These are phyloP conservation scores for Dicentrarchus labrax DNA, from an alignment of 2,113 vertebrate species.

Conservation along the genomic window DNA sequence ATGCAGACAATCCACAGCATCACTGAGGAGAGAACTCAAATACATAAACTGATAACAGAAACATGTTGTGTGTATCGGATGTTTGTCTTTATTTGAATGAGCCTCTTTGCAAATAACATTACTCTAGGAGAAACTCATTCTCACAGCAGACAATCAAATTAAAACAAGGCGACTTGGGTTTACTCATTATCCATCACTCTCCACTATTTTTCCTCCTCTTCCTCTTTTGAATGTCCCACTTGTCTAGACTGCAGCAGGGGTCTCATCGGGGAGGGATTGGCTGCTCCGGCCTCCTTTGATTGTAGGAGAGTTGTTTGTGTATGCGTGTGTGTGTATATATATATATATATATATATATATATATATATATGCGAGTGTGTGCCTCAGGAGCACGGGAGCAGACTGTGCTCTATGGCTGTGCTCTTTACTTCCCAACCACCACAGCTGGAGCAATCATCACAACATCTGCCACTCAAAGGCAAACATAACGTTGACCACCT, in stretches of 20 bases:
- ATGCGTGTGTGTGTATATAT: constrained; percentile 6
- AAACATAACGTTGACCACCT: constrained; percentile 93
- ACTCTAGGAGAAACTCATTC: constrained; percentile 53
- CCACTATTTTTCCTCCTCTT: constrained; percentile 13
- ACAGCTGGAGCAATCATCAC: constrained; percentile 78
- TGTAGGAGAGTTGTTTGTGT: constrained; percentile 29
- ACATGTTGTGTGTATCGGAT: constrained; percentile 44
- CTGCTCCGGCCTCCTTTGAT: constrained; percentile 36
- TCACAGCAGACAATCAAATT: constrained; percentile 65
- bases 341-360: constrained; percentile 21
- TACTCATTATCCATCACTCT: constrained; percentile 21
- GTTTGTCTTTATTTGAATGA: constrained; percentile 65
- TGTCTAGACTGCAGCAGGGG: constrained; percentile 38
- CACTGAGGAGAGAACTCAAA: constrained; percentile 43
- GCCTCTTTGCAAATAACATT: constrained; percentile 53
- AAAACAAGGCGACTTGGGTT: constrained; percentile 77
- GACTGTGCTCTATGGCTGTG: constrained; percentile 46
- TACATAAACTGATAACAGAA: constrained; percentile 54
- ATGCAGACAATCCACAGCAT: constrained; percentile 67
- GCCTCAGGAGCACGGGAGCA: constrained; percentile 39
- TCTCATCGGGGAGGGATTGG: constrained; percentile 28
- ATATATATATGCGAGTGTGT: constrained; percentile 13
- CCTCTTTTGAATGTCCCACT: constrained; percentile 17
- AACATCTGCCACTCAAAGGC: constrained; percentile 97
- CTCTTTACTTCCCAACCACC: constrained; percentile 15